Evolutionary conservation across 2,797 vertebrate genomes (phyloP).

Genomic region (Hafferia zeledoni): DNA sequence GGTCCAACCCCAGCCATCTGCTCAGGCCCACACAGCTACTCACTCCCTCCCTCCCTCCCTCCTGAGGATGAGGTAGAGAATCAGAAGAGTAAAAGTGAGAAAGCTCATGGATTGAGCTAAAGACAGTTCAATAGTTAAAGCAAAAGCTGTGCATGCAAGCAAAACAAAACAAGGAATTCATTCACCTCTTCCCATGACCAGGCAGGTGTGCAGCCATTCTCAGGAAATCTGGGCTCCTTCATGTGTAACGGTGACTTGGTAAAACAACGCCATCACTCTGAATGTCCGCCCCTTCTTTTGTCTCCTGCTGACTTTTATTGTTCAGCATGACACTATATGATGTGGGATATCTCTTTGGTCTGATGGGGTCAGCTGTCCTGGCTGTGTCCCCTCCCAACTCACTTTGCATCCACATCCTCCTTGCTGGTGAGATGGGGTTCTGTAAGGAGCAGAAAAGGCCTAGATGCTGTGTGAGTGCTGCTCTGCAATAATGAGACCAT

Average conservation of each 20-base stretch:
- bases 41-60: not conserved
- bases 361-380: not conserved
- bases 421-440: not conserved
- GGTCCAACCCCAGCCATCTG: not conserved
- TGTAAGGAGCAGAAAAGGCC: not conserved
- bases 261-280: not conserved
- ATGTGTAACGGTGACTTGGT: not conserved
- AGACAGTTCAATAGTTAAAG: not conserved
- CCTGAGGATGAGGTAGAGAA: not conserved
- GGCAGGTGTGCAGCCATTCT: not conserved
- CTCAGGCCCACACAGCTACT: not conserved
- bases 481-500: not conserved
- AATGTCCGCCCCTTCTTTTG: not conserved
- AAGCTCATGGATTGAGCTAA: not conserved
- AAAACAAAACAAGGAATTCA: not conserved
- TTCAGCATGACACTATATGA: not conserved
- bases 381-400: not conserved
- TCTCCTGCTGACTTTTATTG: not conserved
- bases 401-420: too few species aligned
- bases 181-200: not conserved
- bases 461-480: not conserved
- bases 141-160: not conserved
- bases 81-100: not conserved
- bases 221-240: not conserved
- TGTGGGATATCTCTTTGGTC: not conserved